Base-by-base conservation (phyloP, 2,888 invertebrate genomes). In the Eupithecia pulchellata region DNA sequence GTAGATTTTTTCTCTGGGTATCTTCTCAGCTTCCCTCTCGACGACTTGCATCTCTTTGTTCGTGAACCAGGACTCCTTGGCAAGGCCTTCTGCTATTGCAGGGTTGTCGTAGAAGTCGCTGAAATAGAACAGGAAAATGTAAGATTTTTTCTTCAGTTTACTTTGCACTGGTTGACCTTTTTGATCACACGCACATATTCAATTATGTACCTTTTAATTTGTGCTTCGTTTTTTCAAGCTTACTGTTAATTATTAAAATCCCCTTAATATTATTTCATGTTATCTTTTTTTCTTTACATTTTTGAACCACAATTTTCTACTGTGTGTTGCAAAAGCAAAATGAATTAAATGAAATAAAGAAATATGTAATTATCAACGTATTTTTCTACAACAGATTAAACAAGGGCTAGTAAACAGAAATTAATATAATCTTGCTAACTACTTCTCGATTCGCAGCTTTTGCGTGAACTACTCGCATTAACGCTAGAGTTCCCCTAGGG, bases 11-110 rank as follows among this genome's bases (percentile, higher is more conserved):
- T 96, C 95, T 2, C 97, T 94, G 0, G 97, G 96, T 73, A 98
- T 98, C 86, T 97, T 97, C 80, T 97, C 97, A 0, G 97, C 96
- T 83, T 97, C 97, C 14, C 98, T 95, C 82, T 97, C 95, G 58
- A 96, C 95, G 0, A 97, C 97, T 73, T 96, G 96, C 95, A 96
- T 96, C 86, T 97, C 97, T 82, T 97, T 97, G 77, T 96, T 95
- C 0, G 96, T 95, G 77, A 97, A 96, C 97, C 97, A 97, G 0
- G 97, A 97, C 80, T 97, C 97, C 80, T 96, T 96, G 1, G 97
- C 97, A 13, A 98, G 91, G 0, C 95, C 96, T 8, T 95, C 96
- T 8, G 97, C 97, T 14, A 97, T 95, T 2, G 93, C 87, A 0
- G 97, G 97, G 89, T 97, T 96, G 81, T 96, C 97, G 86, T 97